Base-by-base conservation (phyloP, 1,140 invertebrate genomes). In the Dendrolimus kikuchii region DNA sequence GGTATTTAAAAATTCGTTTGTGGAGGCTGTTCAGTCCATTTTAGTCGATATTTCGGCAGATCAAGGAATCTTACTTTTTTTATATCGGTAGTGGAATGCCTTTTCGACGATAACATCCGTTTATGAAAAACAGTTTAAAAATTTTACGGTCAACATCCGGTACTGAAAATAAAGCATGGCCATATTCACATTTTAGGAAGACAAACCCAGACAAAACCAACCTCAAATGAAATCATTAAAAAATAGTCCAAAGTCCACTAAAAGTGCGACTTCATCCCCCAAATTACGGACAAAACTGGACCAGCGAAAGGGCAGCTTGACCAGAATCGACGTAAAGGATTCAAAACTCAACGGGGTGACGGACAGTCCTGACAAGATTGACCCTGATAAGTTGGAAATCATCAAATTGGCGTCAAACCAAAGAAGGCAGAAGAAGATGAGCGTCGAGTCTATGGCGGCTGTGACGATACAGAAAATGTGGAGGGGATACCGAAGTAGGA, bases 381-480 rank as follows among this genome's bases (percentile, higher is more conserved):
- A 81, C 37, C 64, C 51, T 7, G 77, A 73, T n/a, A 84, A 76
- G 46, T 55, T 70, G 50, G 77, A 78, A 49, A 66, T 74, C 2
- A 71, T 79, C 40, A 83, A 81, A 49, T 48, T 82, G 38, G 81
- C 83, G 5, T 81, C 84, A 7, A 84, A 79, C 53, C 85, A 82
- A 40, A 71, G 77, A 40, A 71, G 79, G 38, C 74, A 81, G 57
- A 81, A 80, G 59, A 81, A 72, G 53, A 75, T 76, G 70, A 85
- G 77, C 42, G 66, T 66, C 38, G 87, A 88, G 46, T 69, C 74
- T 45, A 86, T 89, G 62, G 81, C 95, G 37, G 95, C 95, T 0
- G 90, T 93, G 36, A 92, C 91, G 38, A 96, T 98, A 71, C 96
- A 97, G 86, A 93, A 93, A 74, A 91, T 94, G 74, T 98, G 96